Conservation (phyloP, 2,797 vertebrate species). For the Ctenopoma kingsleyae region DNA sequence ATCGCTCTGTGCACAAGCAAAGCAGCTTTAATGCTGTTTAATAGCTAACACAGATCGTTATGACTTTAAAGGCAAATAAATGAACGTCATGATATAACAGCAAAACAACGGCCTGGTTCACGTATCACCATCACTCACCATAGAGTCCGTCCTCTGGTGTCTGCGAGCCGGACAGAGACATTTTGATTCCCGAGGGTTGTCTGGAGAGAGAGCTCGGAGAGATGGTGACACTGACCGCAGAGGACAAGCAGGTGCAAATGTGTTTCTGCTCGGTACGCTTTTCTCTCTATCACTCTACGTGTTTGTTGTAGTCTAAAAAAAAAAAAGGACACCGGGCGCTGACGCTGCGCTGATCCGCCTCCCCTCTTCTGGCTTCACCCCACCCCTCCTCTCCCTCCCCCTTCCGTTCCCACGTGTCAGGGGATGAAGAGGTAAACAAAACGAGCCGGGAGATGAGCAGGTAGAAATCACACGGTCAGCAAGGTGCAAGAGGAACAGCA, state of each 20-base stretch:
- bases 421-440: constrained; percentile 73
- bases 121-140: constrained; percentile 69
- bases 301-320: constrained; percentile 60
- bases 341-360: constrained; percentile 65
- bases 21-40: not conserved
- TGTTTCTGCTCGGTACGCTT: constrained; percentile 22
- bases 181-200: constrained; percentile 33
- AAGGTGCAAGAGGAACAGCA: not conserved
- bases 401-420: constrained; percentile 66
- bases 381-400: not conserved
- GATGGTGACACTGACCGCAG: constrained; percentile 57
- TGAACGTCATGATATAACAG: not conserved
- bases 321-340: constrained; percentile 54
- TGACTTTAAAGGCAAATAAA: constrained; percentile 7
- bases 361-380: constrained; percentile 6
- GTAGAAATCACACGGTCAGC: constrained; percentile 8
- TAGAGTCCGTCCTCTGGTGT: constrained; percentile 79
- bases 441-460: constrained; percentile 28
- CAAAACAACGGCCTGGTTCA: constrained; percentile 1
- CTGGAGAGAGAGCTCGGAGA: constrained; percentile 33
- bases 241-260: constrained; percentile 55
- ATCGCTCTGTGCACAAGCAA: not conserved
- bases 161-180: constrained; percentile 79
- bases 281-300: constrained; percentile 39
- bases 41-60: not conserved